Base-by-base conservation (phyloP, 1,140 invertebrate species). In the Rhagoletis pomonella region DNA sequence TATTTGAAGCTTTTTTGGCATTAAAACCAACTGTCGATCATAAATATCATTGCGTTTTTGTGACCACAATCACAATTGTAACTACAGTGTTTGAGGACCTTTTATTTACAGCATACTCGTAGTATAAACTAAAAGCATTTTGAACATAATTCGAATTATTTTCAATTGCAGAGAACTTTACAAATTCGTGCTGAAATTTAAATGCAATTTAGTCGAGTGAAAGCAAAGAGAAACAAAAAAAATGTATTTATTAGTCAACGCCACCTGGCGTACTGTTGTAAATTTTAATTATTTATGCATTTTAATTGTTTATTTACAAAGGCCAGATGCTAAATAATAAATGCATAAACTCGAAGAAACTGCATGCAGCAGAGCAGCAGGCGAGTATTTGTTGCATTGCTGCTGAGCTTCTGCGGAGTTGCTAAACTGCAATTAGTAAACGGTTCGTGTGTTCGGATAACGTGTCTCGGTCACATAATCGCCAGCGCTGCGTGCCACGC, bases 241-340 rank as follows among this genome's bases (percentile, higher is more conserved):
- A 62, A 62, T 1, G 9, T 62, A 14, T 62, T 14, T 62, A 62
- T 62, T 7, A 14, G 60, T 62, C 60, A 62, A 62, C 60, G n/a
- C 60, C n/a, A n/a, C 12, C 60, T 62, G 60, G 17, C 60, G 12
- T 62, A 7, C 17, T 62, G 60, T 14, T 62, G n/a, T 62, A 62
- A 62, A 62, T 62, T 62, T 62, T 62, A 62, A 62, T 62, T 62
- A 62, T 62, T 62, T 62, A 62, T 62, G 60, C 60, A 17, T 62
- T n/a, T 62, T 62, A 62, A 62, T 62, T 62, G 60, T 62, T 62
- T 14, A 14, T 62, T 62, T 62, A 14, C 5, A 55, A 55, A 55
- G 10, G 50, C 50, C 50, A 62, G 4, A 62, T 17, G n/a, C 60
- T 17, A 17, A 62, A 62, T 62, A 62, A 62, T 62, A n/a, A 14